Evolutionary conservation across 2,113 vertebrate genomes (phyloP).

Genomic region (Eulacestoma nigropectus): DNA sequence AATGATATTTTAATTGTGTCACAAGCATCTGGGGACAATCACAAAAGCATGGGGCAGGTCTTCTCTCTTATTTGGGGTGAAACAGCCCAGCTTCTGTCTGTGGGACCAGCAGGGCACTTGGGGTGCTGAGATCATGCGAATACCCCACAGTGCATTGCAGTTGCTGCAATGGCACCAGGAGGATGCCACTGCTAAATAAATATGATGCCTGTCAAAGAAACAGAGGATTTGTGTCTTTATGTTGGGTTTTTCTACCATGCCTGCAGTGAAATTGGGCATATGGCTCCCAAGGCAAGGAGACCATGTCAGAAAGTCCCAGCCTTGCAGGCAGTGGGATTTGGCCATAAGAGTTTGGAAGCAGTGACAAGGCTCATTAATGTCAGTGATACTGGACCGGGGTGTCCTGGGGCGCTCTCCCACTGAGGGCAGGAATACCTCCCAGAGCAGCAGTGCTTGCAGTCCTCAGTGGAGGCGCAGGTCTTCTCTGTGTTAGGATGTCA

Average conservation of each 20-base stretch:
- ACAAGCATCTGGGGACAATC: accelerated
- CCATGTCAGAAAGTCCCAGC: not conserved
- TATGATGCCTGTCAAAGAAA: not conserved
- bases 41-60: not conserved
- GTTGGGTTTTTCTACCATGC: not conserved
- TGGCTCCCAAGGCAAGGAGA: not conserved
- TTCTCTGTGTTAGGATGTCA: not conserved
- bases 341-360: not conserved
- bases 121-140: not conserved
- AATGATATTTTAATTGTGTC: not conserved
- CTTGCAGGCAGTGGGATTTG: not conserved
- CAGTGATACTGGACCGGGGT: not conserved
- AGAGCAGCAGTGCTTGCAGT: not conserved
- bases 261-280: not conserved
- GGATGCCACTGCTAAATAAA: not conserved
- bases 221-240: not conserved
- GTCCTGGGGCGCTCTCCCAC: not conserved
- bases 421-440: not conserved
- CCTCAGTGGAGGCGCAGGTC: not conserved
- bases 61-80: not conserved
- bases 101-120: accelerated
- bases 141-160: not conserved
- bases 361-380: not conserved
- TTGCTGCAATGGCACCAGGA: not conserved
- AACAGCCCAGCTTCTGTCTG: not conserved